Evolutionary conservation across 53 echinoderm and acorn worm species (phyloP), one percentile per base, ranked within the genome.

Genomic region (Zoroaster sp.): DNA sequence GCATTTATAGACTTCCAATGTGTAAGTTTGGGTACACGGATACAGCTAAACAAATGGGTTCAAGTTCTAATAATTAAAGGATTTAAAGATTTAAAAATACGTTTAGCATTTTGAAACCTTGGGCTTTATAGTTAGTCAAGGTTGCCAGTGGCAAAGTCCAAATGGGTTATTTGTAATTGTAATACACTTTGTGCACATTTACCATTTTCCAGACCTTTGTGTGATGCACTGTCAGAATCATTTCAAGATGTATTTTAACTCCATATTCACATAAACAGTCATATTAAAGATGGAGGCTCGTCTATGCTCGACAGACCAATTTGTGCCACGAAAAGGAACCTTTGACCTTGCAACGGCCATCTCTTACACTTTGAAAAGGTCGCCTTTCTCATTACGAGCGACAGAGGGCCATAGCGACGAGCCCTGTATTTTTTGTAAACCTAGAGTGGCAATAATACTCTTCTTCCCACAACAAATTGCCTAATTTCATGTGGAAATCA

Each of bases 1-100:
- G 78, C 54, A 17, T 78, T 78, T 52, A 55, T 78, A 6, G 78
- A 78, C 37, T 52, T 78, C 59, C 54, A 54, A n/a, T 54, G 45
- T 52, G 78, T 78, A 54, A 78, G 54, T 78, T 53, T 45, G 20
- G 14, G 15, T 15, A 18, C 49, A 49, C 49, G 18, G 49, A 15
- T 49, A 13, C 14, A 15, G 13, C 18, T 13, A 49, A 73, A 40
- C 23, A 18, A 25, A 6, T 54, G 35, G 12, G 53, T 28, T 78
- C 53, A 9, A 38, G 18, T 18, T 3, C 18, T 1, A 36, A 14
- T 23, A 31, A 3, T 75, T 75, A 15, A 28, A 1, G 31, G 4
- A 4, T 37, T 71, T 3, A 4, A 37, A 9, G 13, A 32, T 15
- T 17, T 15, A 11, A 17, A 23, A 11, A 8, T 9, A 71, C 11